Conservation (phyloP, 2,113 vertebrate species). For the Anseranas semipalmata region DNA sequence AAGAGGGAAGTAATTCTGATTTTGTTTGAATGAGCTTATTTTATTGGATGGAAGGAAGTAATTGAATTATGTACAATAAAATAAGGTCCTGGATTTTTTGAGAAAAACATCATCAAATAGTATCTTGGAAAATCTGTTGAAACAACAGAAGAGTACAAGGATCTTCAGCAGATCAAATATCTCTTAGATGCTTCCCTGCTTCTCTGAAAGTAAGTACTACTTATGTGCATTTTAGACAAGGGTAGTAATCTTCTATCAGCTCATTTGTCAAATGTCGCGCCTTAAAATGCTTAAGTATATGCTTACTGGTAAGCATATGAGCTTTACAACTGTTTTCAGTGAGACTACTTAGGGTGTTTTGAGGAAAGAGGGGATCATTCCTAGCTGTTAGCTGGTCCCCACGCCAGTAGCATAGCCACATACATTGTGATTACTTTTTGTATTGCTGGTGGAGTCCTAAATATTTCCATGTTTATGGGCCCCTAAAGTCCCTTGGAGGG, state of each 20-base stretch:
- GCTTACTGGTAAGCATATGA: conserved; percentile 19
- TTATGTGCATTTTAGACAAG: conserved; percentile 4
- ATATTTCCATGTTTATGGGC: background rate
- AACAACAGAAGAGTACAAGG: background rate
- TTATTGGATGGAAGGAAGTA: conserved; percentile 46
- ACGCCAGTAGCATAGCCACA: background rate
- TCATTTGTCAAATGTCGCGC: conserved; percentile 52
- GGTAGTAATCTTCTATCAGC: background rate
- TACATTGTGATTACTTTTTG: background rate
- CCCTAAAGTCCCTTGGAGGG: background rate
- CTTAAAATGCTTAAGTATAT: conserved; percentile 37
- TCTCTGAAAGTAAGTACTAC: background rate
- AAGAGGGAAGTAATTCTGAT: conserved; percentile 49
- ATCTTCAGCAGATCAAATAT: background rate
- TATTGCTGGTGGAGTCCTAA: background rate
- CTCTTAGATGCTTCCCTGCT: background rate
- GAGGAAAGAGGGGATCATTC: background rate
- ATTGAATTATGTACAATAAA: conserved; percentile 63
- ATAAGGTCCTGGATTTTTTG: conserved; percentile 29
- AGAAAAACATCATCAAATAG: conserved; percentile 2
- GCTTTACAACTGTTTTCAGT: background rate
- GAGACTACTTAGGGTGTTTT: background rate
- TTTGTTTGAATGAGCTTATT: conserved; percentile 55
- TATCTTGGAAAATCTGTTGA: background rate
- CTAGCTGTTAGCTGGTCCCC: background rate